Base-by-base conservation (phyloP, 2,113 vertebrate species). In the Plecturocebus donacophilus region DNA sequence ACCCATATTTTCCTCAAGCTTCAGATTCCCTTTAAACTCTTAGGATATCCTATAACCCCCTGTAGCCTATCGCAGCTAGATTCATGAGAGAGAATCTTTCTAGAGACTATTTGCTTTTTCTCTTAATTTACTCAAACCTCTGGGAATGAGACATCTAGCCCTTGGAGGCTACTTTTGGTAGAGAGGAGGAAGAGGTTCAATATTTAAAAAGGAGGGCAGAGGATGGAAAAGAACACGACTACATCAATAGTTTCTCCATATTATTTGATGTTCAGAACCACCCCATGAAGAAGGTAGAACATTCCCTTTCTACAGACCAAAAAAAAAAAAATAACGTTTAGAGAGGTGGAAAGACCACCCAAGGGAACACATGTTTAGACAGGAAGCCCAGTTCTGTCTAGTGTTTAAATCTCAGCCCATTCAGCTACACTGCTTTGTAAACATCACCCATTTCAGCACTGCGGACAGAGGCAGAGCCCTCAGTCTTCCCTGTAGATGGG, bases 401-500 rank as follows among this genome's bases (percentile, higher is more conserved):
- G 13, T 21, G 16, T 42, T 45, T 27, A 7, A 25, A 30, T 5
- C 70, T 47, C 10, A 47, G 38, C 16, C 86, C 3, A 2, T 40
- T 79, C 13, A 20, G 9, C 2, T 2, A 0, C 25, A 0, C 66
- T 32, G 8, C 76, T 52, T 30, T 64, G 4, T 6, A 61, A 38
- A 35, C 0, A 1, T 3, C 8, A 23, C 56, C 21, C 0, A 20
- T 0, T 83, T 97, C 96, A 97, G 95, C 32, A 97, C 96, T 73
- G 3, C 0, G 93, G 83, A 96, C 95, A 97, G 96, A 58, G 80
- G 42, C 38, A 8, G 40, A 8, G 0, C 1, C 49, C 32, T 3
- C 0, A 0, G 13, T 19, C 54, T 45, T 45, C 30, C 0, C 8
- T 0, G 6, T 0, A 16, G 19, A 1, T 11, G 0, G 6, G 1